A percentile compares a stretch with the other conserved stretches of the same genome.
phyloP scores from a whole-genome alignment of 2,797 vertebrate genomes.

The Acrocephalus scirpaceus region DNA sequence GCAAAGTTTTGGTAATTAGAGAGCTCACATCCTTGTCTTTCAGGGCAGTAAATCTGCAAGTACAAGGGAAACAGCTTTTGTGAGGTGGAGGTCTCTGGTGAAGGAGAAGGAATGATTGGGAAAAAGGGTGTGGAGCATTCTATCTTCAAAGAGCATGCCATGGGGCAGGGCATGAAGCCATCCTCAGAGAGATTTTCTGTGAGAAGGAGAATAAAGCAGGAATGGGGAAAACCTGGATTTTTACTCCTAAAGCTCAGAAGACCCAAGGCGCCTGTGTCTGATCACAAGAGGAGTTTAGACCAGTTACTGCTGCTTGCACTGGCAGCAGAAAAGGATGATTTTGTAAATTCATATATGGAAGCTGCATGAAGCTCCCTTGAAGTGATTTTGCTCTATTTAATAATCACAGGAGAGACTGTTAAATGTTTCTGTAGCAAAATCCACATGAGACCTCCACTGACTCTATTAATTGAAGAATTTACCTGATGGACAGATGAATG shows the following conservation, averaged over 20 bases:
- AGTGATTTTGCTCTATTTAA: background rate
- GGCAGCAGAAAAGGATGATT: background rate
- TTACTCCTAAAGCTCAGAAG: background rate
- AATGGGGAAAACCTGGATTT: background rate
- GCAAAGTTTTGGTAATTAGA: background rate
- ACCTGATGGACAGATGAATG: background rate
- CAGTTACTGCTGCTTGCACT: accelerated
- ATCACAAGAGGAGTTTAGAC: background rate
- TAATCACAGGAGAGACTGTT: background rate
- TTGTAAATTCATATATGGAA: background rate
- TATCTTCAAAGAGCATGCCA: slow-evolving; percentile 14
- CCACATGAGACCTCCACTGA: background rate
- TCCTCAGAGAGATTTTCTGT: background rate
- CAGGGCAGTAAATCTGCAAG: background rate
- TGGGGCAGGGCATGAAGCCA: background rate
- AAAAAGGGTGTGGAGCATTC: background rate
- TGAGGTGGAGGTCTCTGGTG: background rate
- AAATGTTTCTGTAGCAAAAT: background rate
- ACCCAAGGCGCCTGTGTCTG: background rate
- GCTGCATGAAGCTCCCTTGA: background rate
- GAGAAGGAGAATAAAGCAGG: background rate
- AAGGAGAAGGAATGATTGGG: background rate
- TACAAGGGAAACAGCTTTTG: background rate
- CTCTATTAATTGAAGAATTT: background rate
- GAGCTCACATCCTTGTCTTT: background rate